Conservation (phyloP, 35 echinoderm and acorn worm species). For the Apostichopus californicus region DNA sequence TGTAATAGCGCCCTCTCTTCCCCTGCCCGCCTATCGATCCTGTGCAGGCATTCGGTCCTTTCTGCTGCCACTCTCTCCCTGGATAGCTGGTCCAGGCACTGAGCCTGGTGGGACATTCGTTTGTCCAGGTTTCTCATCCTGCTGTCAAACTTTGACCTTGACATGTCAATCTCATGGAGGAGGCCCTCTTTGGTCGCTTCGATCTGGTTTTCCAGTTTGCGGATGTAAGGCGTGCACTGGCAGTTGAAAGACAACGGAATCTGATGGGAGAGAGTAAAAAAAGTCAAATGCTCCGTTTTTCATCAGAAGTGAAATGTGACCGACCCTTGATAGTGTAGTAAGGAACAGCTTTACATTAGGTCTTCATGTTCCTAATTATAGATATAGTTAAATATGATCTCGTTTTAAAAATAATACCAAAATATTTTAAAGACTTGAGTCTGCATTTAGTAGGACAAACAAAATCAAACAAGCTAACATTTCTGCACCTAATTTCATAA, state of each 20-base stretch:
- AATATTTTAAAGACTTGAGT: no score
- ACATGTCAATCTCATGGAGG: conserved; percentile 88
- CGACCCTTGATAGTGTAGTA: no score
- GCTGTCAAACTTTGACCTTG: conserved; percentile 79
- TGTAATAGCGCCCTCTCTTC: conserved; percentile 79
- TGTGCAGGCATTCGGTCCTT: conserved; percentile 83
- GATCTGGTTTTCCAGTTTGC: conserved; percentile 90
- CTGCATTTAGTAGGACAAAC: no score
- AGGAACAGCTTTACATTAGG: no score
- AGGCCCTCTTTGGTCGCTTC: conserved; percentile 97
- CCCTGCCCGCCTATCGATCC: conserved; percentile 75
- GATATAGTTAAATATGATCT: no score
- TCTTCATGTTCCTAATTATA: no score
- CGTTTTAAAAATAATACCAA: no score
- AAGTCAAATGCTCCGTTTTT: background rate
- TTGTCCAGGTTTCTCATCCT: conserved; percentile 78
- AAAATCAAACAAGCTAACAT: no score
- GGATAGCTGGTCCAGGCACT: conserved; percentile 87
- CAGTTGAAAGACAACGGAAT: conserved; percentile 71
- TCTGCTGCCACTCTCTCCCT: conserved; percentile 83
- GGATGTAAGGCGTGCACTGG: conserved; percentile 84
- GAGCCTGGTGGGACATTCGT: conserved; percentile 83
- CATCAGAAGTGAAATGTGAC: no score
- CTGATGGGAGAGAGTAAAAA: conserved; percentile 56
- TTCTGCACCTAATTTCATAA: no score